Base-by-base conservation (phyloP, 2,797 vertebrate species). In the Coranthus polyacanthus region DNA sequence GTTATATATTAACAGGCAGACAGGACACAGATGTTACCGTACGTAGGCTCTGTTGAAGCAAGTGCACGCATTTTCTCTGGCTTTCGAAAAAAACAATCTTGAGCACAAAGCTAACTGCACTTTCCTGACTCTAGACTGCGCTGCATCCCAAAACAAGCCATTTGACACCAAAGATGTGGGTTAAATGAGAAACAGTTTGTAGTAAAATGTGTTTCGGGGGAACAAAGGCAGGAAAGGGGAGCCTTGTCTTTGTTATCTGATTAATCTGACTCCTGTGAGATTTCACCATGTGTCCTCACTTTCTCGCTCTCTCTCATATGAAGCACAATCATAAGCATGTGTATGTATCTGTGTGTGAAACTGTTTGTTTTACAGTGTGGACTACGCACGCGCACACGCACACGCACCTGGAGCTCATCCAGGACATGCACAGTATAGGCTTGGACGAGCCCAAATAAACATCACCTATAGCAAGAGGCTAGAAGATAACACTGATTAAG, bases 181-280 rank as follows among this genome's bases (percentile, higher is more conserved):
- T 56, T 32, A 3, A 12, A 6, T 4, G 26, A 44, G 38, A 63
- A 41, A 57, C 72, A 26, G 45, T 59, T 51, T 61, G 56, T 52
- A 58, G 60, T 54, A 37, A 68, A 75, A 79, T 12, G 42, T 43
- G 38, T 58, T 20, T 26, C 59, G 36, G 45, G n/a, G 20, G 68
- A 57, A 90, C 89, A 90, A 89, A 84, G 44, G 59, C 61, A 86
- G 79, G 87, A 88, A 86, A 72, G 2, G 29, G 34, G 16, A n/a
- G 29, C 6, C 55, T 77, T 22, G 60, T 79, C 68, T 66, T 3
- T 12, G 15, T 11, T 53, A 55, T 66, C 66, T 44, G 29, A 42
- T 39, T 39, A n/a, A 39, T 39, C 13, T 15, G 38, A 39, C 13
- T 39, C 38, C 43, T 38, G 16, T 50, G 43, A 10, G 64, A 62